Evolutionary conservation across 2,888 invertebrate species (phyloP).

Genomic region (Oxytorus armatus): DNA sequence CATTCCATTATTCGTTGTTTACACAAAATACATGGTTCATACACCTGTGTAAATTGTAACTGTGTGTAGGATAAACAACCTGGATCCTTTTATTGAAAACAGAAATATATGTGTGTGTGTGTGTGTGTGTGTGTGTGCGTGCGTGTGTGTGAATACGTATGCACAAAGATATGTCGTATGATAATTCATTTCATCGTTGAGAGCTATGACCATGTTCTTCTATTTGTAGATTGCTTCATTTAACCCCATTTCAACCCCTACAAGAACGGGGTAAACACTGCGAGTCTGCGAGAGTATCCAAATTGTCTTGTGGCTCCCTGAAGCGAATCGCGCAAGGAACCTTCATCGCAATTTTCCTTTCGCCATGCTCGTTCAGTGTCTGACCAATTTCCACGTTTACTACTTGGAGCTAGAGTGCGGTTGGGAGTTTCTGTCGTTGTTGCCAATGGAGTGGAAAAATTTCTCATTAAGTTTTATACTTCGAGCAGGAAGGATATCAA

Average conservation of each 20-base stretch:
- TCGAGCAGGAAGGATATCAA: not conserved
- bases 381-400: constrained; percentile 50
- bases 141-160: not conserved
- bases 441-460: constrained; percentile 2
- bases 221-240: constrained; percentile 31
- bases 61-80: not conserved
- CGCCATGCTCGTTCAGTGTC: constrained; percentile 11
- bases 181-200: constrained; percentile 41
- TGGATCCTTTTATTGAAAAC: too few relatives aligned
- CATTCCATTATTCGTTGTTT: constrained; percentile 37
- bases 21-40: constrained; percentile 8
- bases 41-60: constrained; percentile 1
- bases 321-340: not conserved
- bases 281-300: not conserved
- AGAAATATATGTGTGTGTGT: not conserved
- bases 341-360: not conserved
- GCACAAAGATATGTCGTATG: not conserved
- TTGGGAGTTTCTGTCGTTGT: too few relatives aligned
- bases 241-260: not conserved
- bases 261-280: not conserved
- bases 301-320: not conserved
- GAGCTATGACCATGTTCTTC: not conserved
- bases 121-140: not conserved
- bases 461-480: constrained; percentile 31
- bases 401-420: constrained; percentile 44